These are phyloP conservation scores for Drosophila micromelanica DNA, from an alignment of 1,140 invertebrate genomes.

Conservation along the genomic window DNA sequence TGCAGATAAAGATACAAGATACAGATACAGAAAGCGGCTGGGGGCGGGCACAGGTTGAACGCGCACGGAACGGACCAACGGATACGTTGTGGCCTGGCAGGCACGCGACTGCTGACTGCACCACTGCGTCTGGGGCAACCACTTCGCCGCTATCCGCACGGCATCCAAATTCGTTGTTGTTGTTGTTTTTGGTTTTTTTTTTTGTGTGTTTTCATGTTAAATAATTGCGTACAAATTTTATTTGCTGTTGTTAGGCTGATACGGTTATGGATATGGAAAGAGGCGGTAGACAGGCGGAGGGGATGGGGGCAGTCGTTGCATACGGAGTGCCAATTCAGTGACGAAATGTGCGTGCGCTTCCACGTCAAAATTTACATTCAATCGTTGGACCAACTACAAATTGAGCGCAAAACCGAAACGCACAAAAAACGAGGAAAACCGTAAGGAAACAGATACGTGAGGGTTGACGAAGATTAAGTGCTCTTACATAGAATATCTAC, in stretches of 20 bases:
- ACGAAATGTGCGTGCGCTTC: slow-evolving; percentile 66
- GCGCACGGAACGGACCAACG: slow-evolving; percentile 38
- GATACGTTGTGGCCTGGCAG: slow-evolving; percentile 69
- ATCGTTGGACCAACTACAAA: slow-evolving; percentile 38
- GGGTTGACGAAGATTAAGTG: not conserved
- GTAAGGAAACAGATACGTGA: no score
- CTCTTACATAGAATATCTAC: not conserved
- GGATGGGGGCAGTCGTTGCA: slow-evolving; percentile 30
- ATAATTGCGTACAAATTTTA: slow-evolving; percentile 78
- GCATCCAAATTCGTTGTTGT: slow-evolving; percentile 5
- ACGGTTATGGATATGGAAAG: not conserved
- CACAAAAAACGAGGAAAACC: slow-evolving; percentile 16
- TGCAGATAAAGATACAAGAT: slow-evolving; percentile 9
- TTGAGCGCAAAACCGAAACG: slow-evolving; percentile 51
- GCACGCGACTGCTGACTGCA: slow-evolving; percentile 78
- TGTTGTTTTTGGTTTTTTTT: slow-evolving; percentile 26
- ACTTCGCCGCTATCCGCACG: slow-evolving; percentile 44
- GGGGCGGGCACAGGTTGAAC: slow-evolving; percentile 13
- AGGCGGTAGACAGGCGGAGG: not conserved
- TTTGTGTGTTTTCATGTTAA: slow-evolving; percentile 70
- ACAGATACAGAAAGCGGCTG: not conserved
- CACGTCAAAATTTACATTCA: slow-evolving; percentile 56
- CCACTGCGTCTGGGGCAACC: slow-evolving; percentile 49
- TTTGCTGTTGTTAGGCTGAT: slow-evolving; percentile 52
- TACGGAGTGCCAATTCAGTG: slow-evolving; percentile 72